Conservation (phyloP, 2,797 vertebrate genomes). For the Lithobates pipiens region DNA sequence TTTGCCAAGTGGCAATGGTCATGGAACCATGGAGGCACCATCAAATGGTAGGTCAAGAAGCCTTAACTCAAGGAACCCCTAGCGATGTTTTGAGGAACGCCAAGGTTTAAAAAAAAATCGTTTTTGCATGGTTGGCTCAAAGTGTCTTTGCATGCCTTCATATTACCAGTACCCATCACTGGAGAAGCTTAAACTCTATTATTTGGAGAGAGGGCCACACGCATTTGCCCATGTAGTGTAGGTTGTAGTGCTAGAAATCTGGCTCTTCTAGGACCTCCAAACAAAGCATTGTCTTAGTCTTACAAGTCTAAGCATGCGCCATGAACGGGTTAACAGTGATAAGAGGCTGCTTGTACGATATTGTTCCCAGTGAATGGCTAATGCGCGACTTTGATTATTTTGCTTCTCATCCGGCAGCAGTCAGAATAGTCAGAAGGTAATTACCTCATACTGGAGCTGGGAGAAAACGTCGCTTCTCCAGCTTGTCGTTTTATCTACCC, state of each 20-base stretch:
- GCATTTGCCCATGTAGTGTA: neutral
- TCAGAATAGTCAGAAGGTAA: conserved; percentile 56
- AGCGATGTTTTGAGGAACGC: too few species aligned
- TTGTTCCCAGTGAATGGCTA: conserved; percentile 49
- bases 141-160: too few species aligned
- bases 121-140: too few species aligned
- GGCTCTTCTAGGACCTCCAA: neutral
- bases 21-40: too few species aligned
- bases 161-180: too few species aligned
- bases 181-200: too few species aligned
- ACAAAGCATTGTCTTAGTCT: neutral
- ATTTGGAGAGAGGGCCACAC: neutral
- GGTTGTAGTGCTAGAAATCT: neutral
- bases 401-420: conserved; percentile 45
- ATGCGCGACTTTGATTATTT: conserved; percentile 47
- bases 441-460: conserved; percentile 50
- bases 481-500: conserved; percentile 50
- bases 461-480: conserved; percentile 14
- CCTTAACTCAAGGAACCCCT: too few species aligned
- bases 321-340: conserved; percentile 27
- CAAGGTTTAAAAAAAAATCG: too few species aligned
- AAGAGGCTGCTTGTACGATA: conserved; percentile 22
- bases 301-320: neutral
- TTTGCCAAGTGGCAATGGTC: too few species aligned
- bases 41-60: too few species aligned